Percentiles rank a stretch among this genome's conserved stretches.
Conservation (phyloP, 2,888 invertebrate genomes). For the Caenorhabditis imperialis region DNA sequence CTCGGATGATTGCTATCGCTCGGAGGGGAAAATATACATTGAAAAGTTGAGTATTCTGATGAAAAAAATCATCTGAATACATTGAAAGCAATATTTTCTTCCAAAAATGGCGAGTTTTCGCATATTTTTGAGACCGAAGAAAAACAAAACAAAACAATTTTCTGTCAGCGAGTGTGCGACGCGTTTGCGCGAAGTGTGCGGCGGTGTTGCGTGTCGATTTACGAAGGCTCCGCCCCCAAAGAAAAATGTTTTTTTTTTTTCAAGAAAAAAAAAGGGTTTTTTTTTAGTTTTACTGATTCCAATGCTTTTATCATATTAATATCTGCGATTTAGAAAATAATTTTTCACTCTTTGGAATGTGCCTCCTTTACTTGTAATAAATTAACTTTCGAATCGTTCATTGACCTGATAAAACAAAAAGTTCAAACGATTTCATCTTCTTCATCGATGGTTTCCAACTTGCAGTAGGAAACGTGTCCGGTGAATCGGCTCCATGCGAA, state of each 20-base stretch:
- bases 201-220: constrained; percentile 28
- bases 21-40: too few species aligned
- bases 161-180: constrained; percentile 2
- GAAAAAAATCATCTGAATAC: too few species aligned
- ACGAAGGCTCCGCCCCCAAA: constrained; percentile 22
- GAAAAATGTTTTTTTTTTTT: neutral
- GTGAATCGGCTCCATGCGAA: neutral
- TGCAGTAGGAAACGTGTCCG: constrained; percentile 2
- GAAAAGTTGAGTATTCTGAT: too few species aligned
- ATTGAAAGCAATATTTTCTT: too few species aligned
- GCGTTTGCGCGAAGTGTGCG: constrained; percentile 25
- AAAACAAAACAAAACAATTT: neutral
- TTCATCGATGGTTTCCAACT: constrained; percentile 6
- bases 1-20: too few species aligned
- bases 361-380: neutral
- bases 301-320: neutral
- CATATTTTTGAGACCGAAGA: neutral
- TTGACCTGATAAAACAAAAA: neutral
- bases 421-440: neutral
- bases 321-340: neutral
- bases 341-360: neutral
- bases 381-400: neutral
- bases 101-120: neutral
- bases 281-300: too few species aligned
- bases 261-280: too few species aligned